Percentiles rank a stretch among this genome's conserved stretches.
phyloP scores from a whole-genome alignment of 2,797 vertebrate genomes.

The Alectoris magna region DNA sequence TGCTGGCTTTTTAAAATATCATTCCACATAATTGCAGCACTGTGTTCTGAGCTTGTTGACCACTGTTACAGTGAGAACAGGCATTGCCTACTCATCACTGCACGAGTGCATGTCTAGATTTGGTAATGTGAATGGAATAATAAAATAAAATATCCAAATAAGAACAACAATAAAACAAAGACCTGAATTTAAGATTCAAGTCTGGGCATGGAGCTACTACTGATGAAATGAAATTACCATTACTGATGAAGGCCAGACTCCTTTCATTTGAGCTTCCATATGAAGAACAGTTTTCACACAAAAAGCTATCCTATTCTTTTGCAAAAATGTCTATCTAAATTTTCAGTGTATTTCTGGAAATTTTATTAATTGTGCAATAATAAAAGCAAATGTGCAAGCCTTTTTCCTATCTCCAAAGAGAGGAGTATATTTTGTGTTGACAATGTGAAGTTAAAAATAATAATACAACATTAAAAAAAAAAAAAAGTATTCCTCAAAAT shows the following conservation, averaged over 20 bases:
- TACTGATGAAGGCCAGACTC: neutral
- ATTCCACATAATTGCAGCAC: neutral
- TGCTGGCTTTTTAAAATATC: neutral
- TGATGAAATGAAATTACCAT: neutral
- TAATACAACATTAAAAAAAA: neutral
- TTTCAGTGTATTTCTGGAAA: constrained; percentile 43
- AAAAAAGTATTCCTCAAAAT: constrained; percentile 64
- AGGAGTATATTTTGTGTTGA: constrained; percentile 47
- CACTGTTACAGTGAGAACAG: neutral
- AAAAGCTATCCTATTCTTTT: neutral
- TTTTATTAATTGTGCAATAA: constrained; percentile 62
- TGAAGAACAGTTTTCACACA: neutral
- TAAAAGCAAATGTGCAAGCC: constrained; percentile 58
- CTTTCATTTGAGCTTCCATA: neutral
- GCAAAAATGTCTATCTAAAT: neutral
- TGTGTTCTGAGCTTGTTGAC: neutral
- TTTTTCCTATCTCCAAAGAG: constrained; percentile 68
- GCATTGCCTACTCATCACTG: neutral
- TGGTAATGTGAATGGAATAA: constrained; percentile 9
- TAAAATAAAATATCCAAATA: constrained; percentile 10
- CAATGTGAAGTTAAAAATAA: constrained; percentile 53
- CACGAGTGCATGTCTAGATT: neutral
- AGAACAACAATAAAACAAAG: neutral
- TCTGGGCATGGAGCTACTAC: neutral
- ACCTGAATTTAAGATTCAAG: neutral